Conservation (phyloP, 2,797 vertebrate genomes). For the Melanotaenia parkinsoni region DNA sequence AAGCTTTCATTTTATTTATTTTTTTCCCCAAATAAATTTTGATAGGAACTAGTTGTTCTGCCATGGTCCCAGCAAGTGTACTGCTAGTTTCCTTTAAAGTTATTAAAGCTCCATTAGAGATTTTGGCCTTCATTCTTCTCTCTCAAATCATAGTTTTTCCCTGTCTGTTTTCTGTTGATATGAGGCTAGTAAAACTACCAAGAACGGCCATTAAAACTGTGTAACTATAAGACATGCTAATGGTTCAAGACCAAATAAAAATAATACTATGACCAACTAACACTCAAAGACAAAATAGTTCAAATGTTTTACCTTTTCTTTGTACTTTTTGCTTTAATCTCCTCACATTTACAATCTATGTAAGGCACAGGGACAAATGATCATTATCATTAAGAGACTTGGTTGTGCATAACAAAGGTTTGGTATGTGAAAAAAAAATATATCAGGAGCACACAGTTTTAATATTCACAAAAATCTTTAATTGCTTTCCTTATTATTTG, state of each 20-base stretch:
- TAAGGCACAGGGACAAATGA: too few relatives aligned
- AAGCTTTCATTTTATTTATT: constrained; percentile 59
- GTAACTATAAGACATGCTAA: neutral
- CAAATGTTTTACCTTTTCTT: too few relatives aligned
- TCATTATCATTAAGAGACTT: neutral
- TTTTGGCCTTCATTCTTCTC: neutral
- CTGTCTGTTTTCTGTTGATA: too few relatives aligned
- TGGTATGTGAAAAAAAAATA: neutral
- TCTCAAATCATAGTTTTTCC: neutral
- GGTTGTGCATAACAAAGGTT: neutral
- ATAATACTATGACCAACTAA: neutral
- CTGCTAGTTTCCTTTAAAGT: neutral
- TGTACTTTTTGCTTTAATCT: too few relatives aligned
- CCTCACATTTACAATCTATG: too few relatives aligned
- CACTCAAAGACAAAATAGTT: neutral
- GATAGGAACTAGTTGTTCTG: constrained; percentile 66
- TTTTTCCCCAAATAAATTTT: constrained; percentile 42
- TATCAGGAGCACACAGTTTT: too few relatives aligned
- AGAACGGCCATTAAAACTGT: neutral
- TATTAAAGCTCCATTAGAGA: neutral
- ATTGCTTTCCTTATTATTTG: too few relatives aligned
- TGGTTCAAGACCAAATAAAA: neutral
- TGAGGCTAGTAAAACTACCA: neutral
- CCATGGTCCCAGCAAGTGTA: constrained; percentile 27
- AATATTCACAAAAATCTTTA: too few relatives aligned